These are phyloP conservation scores for Caenorhabditis brenneri DNA, from an alignment of 1,140 invertebrate genomes.

Conservation along the genomic window DNA sequence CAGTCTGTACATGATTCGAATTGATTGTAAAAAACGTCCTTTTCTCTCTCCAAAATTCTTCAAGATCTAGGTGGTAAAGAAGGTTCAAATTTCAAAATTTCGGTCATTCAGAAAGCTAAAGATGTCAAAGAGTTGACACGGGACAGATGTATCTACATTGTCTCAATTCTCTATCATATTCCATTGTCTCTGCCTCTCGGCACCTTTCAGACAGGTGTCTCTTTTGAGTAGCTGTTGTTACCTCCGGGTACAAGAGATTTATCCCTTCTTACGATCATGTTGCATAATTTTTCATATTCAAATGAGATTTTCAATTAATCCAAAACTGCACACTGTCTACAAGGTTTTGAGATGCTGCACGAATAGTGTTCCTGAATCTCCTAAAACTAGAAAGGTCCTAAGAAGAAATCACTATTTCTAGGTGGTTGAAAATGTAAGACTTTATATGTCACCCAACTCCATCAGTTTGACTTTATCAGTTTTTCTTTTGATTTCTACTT, in stretches of 20 bases:
- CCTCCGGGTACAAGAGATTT: not conserved
- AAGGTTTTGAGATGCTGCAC: too few species aligned
- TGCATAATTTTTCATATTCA: not conserved
- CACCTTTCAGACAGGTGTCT: constrained; percentile 4
- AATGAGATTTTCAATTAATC: too few species aligned
- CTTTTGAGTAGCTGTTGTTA: constrained; percentile 23
- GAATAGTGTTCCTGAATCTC: too few species aligned
- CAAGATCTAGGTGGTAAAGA: not conserved
- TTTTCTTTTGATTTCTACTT: too few species aligned
- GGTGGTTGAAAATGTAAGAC: too few species aligned
- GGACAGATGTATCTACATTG: constrained; percentile 39
- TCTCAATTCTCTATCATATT: constrained; percentile 27
- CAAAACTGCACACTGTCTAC: too few species aligned
- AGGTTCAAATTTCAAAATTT: constrained; percentile 27
- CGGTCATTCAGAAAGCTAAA: not conserved
- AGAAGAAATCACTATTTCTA: too few species aligned
- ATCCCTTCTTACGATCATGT: not conserved
- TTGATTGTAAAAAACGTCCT: constrained; percentile 31
- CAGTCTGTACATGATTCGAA: not conserved
- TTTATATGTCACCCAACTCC: too few species aligned
- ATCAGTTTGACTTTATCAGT: too few species aligned
- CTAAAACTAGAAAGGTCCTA: too few species aligned
- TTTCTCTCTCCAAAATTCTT: not conserved
- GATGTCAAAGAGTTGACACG: not conserved
- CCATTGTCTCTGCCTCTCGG: not conserved